Evolutionary conservation across 2,888 invertebrate genomes (phyloP), one percentile per base, ranked within the genome.

Genomic region (Urechis unicinctus): DNA sequence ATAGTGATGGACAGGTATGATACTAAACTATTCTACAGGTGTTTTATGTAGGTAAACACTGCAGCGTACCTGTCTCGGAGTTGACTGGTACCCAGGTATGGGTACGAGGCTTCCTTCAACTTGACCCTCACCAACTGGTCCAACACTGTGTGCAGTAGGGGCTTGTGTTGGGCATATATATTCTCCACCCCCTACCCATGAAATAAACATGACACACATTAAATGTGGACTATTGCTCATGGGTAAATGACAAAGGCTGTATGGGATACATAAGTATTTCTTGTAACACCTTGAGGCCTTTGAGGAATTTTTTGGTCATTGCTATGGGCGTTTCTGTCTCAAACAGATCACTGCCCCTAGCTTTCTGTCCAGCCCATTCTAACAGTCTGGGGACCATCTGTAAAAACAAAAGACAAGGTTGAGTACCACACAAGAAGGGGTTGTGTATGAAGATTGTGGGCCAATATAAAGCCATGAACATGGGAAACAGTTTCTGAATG

Each of bases 161-260:
- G 96, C n/a, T 88, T 88, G 79, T 99, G 98, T 73, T 98, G 98
- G 0, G 98, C 97, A 80, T 95, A 99, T 60, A 99, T 91, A 79
- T 99, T 99, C 76, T 99, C 98, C 0, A 98, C 96, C 1, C 96
- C 98, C 80, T 88, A 25, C 3, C 21, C 36, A 17, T 36, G 17
- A 13, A 36, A 36, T 17, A 9, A 36, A 13, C 9, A 17, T 36
- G 36, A 13, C 9, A 36, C 9, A 36, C 17, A 36, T 36, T 17
- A 13, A 17, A 17, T 36, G 36, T 36, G 36, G 9, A 36, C 17
- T 36, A 17, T 36, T n/a, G n/a, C 17, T 36, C 36, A 36, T 36
- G 36, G 36, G 36, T 13, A 9, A 36, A 36, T 17, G 17, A 36
- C 9, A 36, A 36, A 13, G 17, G 36, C 36, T 36, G 17, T 13